phyloP scores from a whole-genome alignment of 1,140 invertebrate species.

The Pseudoatta argentina region DNA sequence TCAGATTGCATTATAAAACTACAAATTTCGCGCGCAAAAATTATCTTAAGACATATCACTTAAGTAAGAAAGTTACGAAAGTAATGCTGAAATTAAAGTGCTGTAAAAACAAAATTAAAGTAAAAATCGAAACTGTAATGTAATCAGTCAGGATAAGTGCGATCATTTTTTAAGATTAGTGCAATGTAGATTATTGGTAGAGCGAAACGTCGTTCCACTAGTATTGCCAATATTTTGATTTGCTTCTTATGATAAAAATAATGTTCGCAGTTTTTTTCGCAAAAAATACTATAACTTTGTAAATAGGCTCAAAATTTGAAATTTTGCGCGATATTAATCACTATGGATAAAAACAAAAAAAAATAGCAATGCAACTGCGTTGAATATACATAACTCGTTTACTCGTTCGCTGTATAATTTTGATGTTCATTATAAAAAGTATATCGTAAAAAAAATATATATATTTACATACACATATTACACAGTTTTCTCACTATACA shows the following conservation, averaged over 20 bases:
- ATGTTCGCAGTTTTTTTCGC: constrained; percentile 20
- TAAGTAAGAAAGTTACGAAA: constrained; percentile 72
- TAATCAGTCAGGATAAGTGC: constrained; percentile 16
- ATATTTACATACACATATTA: constrained; percentile 43
- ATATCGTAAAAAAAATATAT: constrained; percentile 57
- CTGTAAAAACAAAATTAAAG: constrained; percentile 17
- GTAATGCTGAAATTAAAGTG: constrained; percentile 76
- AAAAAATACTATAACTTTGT: constrained; percentile 50
- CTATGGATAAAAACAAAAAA: constrained; percentile 15
- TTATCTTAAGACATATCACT: too few species aligned
- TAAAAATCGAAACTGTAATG: constrained; percentile 34
- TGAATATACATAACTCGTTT: constrained; percentile 69
- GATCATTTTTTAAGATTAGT: constrained; percentile 21
- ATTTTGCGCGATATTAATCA: neutral
- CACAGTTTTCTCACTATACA: constrained; percentile 37
- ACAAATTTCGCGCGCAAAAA: neutral
- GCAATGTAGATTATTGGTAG: neutral
- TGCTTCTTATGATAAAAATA: constrained; percentile 18
- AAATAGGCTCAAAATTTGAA: constrained; percentile 8
- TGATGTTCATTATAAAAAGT: constrained; percentile 64
- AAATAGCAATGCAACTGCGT: neutral
- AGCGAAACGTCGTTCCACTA: constrained; percentile 44
- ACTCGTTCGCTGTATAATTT: constrained; percentile 72
- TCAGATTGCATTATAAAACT: constrained; percentile 8
- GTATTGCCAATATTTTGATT: constrained; percentile 5